These are phyloP conservation scores for Anableps anableps DNA, from an alignment of 2,797 vertebrate species.

Conservation along the genomic window DNA sequence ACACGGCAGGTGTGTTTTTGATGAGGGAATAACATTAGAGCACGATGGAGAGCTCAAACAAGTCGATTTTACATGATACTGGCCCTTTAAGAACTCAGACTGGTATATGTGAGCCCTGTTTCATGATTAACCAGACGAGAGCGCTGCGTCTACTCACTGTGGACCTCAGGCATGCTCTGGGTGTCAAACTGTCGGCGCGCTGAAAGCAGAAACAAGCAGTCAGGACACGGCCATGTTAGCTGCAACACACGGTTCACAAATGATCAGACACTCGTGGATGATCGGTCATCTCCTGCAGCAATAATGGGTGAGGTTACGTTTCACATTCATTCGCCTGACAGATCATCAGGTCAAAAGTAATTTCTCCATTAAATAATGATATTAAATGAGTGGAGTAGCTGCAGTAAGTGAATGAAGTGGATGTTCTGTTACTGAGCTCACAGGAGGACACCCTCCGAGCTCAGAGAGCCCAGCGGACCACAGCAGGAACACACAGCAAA, in stretches of 20 bases:
- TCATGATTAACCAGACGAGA: too few species aligned
- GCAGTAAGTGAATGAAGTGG: slow-evolving; percentile 23
- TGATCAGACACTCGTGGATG: background rate
- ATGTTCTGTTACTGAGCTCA: slow-evolving; percentile 23
- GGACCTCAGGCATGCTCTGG: slow-evolving; percentile 63
- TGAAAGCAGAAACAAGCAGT: slow-evolving; percentile 27
- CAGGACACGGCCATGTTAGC: background rate
- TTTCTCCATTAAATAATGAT: background rate
- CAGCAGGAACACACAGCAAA: slow-evolving; percentile 32
- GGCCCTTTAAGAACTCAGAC: too few species aligned
- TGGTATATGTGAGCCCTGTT: too few species aligned
- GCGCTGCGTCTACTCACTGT: slow-evolving; percentile 51
- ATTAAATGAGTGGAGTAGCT: background rate
- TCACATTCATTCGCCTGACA: slow-evolving; percentile 9
- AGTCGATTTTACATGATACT: too few species aligned
- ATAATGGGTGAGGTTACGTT: background rate
- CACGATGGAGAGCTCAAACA: too few species aligned
- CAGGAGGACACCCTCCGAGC: slow-evolving; percentile 60
- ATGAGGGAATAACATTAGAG: too few species aligned
- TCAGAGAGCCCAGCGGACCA: slow-evolving; percentile 67
- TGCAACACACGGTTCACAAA: background rate
- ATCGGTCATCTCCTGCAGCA: background rate
- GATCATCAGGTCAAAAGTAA: slow-evolving; percentile 9
- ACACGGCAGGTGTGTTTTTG: too few species aligned
- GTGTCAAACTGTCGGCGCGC: slow-evolving; percentile 61